Evolutionary conservation across 1,140 invertebrate species (phyloP).

Genomic region (roundworm (Caenorhabditis elegans)): DNA sequence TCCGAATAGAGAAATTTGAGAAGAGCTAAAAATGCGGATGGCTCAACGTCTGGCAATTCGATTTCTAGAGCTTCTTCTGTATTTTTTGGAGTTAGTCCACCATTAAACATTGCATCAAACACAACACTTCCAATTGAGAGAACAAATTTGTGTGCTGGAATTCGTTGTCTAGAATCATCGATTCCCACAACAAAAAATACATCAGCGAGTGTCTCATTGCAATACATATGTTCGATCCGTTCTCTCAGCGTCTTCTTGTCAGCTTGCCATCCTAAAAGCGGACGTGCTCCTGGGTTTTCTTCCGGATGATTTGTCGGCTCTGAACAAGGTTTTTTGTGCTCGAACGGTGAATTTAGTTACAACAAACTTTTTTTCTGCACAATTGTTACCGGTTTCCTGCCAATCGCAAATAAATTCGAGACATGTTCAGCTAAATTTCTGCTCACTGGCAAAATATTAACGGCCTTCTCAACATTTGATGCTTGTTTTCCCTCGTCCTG

Average conservation of each 20-base stretch:
- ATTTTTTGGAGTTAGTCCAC: slow-evolving; percentile 67
- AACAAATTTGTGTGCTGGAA: slow-evolving; percentile 83
- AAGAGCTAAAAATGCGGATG: slow-evolving; percentile 72
- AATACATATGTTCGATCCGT: slow-evolving; percentile 78
- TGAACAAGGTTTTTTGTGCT: neutral
- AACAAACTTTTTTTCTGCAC: slow-evolving; percentile 22
- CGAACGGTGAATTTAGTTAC: neutral
- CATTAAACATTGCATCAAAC: slow-evolving; percentile 86
- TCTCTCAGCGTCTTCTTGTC: slow-evolving; percentile 78
- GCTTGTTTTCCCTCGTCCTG: neutral
- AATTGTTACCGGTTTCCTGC: neutral
- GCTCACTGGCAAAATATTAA: neutral
- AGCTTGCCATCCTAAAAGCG: slow-evolving; percentile 67
- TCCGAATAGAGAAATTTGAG: slow-evolving; percentile 80
- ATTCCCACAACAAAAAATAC: slow-evolving; percentile 78
- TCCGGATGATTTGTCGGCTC: neutral
- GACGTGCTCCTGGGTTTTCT: neutral
- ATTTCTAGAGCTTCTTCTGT: slow-evolving; percentile 74
- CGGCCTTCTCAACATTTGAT: neutral
- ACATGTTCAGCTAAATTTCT: slow-evolving; percentile 16
- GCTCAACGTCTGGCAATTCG: slow-evolving; percentile 81
- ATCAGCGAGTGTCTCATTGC: slow-evolving; percentile 79
- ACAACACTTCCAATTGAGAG: slow-evolving; percentile 80
- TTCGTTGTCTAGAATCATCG: slow-evolving; percentile 67
- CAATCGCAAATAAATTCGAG: neutral